Percentiles rank a stretch among this genome's conserved stretches.
Evolutionary conservation across 2,797 vertebrate genomes (phyloP).

Genomic region (Capromys pilorides): DNA sequence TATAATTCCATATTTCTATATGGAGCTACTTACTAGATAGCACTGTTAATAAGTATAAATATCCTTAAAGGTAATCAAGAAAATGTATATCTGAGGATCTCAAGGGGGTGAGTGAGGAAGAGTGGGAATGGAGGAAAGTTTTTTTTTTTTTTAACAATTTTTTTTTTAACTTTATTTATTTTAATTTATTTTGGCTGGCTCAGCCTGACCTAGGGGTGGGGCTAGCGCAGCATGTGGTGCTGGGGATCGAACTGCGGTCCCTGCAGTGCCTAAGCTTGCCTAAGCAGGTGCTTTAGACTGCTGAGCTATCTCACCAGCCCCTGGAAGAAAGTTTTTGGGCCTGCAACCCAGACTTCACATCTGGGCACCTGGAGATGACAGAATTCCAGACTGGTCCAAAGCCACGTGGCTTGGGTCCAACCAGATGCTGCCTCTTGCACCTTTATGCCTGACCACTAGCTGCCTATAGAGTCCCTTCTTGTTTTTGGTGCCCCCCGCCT

Average conservation of each 20-base stretch:
- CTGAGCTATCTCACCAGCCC: no score
- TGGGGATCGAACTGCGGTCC: no score
- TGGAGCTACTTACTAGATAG: constrained; percentile 11
- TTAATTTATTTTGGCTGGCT: no score
- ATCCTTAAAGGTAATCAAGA: constrained; percentile 15
- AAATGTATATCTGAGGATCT: not conserved
- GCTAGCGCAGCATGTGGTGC: no score
- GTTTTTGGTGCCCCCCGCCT: not conserved
- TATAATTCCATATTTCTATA: no score
- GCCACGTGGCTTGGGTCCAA: not conserved
- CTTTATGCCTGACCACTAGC: not conserved
- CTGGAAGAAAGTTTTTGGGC: not conserved
- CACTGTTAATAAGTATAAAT: not conserved
- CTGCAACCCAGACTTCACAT: not conserved
- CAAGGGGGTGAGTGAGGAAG: not conserved
- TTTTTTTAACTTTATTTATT: no score
- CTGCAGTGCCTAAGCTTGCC: no score
- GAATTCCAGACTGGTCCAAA: not conserved
- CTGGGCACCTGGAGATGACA: not conserved
- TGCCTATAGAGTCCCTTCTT: not conserved
- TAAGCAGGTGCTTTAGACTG: no score
- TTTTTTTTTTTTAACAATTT: no score
- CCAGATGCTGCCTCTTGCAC: not conserved
- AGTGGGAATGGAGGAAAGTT: not conserved
- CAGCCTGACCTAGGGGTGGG: no score